These are phyloP conservation scores for Plectropomus leopardus DNA, from an alignment of 2,113 vertebrate species.

Conservation along the genomic window DNA sequence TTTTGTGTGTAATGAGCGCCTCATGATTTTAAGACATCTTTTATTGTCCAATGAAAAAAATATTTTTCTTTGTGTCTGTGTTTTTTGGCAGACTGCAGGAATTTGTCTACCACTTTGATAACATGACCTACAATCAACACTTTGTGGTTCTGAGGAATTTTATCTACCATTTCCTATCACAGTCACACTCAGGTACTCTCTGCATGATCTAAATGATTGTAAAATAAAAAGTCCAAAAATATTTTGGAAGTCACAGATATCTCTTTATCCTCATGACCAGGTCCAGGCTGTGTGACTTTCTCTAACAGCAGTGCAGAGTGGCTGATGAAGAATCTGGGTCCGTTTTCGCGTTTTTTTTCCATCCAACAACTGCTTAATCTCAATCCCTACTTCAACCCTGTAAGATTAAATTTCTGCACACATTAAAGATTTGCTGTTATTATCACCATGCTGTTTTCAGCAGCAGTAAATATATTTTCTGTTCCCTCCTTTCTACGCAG, in stretches of 20 bases:
- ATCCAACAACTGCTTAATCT: slow-evolving; percentile 61
- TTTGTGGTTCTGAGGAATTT: slow-evolving; percentile 41
- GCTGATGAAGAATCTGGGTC: slow-evolving; percentile 73
- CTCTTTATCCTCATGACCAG: slow-evolving; percentile 27
- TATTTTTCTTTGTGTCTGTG: background rate
- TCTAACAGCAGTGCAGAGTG: slow-evolving; percentile 71
- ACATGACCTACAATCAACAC: slow-evolving; percentile 21
- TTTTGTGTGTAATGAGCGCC: background rate
- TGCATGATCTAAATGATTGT: background rate
- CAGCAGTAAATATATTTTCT: background rate
- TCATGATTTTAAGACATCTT: background rate
- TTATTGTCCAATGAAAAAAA: background rate
- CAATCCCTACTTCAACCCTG: slow-evolving; percentile 72
- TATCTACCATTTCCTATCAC: slow-evolving; percentile 58
- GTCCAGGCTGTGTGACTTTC: slow-evolving; percentile 56
- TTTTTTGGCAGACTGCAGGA: slow-evolving; percentile 55
- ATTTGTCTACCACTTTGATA: slow-evolving; percentile 27
- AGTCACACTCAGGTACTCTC: slow-evolving; percentile 48
- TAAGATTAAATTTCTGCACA: slow-evolving; percentile 37
- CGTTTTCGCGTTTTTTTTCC: slow-evolving; percentile 59
- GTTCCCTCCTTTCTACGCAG: slow-evolving; percentile 43
- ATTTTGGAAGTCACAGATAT: background rate
- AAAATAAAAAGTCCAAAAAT: background rate
- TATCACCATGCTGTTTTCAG: background rate
- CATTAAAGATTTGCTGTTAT: background rate